phyloP scores from a whole-genome alignment of 2,797 vertebrate genomes.

The Pogonophryne albipinna region DNA sequence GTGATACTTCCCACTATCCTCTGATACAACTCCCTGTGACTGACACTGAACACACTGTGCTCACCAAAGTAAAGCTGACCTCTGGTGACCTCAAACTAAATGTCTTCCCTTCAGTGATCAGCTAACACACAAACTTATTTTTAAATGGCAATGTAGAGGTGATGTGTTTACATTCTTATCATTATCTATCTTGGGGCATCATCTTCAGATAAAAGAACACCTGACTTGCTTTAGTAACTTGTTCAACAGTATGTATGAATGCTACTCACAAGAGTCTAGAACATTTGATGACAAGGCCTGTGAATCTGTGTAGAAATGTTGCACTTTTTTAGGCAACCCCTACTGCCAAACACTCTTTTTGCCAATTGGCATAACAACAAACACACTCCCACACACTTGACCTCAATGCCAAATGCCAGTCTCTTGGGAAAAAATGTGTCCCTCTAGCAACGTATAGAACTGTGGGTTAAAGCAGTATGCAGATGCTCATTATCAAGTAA shows the following conservation, averaged over 20 bases:
- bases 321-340: no score
- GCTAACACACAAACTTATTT: neutral
- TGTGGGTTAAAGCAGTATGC: no score
- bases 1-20: slow-evolving; percentile 30
- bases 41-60: slow-evolving; percentile 42
- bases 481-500: neutral
- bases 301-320: neutral
- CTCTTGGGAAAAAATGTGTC: no score
- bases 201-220: neutral
- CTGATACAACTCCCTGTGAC: slow-evolving; percentile 18
- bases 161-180: neutral
- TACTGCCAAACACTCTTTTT: no score
- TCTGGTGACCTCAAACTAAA: slow-evolving; percentile 26
- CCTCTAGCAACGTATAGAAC: no score
- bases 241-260: neutral
- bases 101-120: neutral
- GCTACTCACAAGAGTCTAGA: no score
- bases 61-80: slow-evolving; percentile 49
- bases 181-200: neutral
- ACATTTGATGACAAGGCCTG: neutral
- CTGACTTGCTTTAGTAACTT: neutral
- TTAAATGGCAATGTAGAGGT: neutral
- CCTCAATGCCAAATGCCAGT: no score
- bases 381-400: no score
- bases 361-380: no score